Conservation (phyloP, 2,797 vertebrate genomes). For the Craterocephalus amniculus region DNA sequence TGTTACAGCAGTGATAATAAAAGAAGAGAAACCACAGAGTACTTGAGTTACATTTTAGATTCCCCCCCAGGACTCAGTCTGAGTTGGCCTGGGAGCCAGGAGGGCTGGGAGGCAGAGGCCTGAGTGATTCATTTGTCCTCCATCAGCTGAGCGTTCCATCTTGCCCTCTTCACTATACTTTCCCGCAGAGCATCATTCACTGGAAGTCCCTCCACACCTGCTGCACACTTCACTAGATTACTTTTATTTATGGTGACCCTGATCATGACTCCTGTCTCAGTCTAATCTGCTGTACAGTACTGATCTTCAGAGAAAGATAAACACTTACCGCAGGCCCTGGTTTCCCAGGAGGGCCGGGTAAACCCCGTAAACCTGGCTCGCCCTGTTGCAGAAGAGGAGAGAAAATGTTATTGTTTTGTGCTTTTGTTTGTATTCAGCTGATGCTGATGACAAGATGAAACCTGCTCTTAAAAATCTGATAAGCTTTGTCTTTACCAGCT, state of each 20-base stretch:
- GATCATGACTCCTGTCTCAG: slow-evolving; percentile 23
- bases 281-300: slow-evolving; percentile 33
- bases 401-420: not conserved
- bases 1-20: too few species aligned
- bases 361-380: slow-evolving; percentile 81
- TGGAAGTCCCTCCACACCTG: slow-evolving; percentile 16
- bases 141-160: slow-evolving; percentile 12
- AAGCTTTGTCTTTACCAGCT: too few species aligned
- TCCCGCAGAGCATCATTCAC: slow-evolving; percentile 28
- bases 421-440: not conserved
- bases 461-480: not conserved
- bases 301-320: slow-evolving; percentile 7
- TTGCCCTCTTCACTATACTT: slow-evolving; percentile 22
- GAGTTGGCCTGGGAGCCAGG: not conserved
- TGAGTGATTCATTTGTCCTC: slow-evolving; percentile 31
- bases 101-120: not conserved
- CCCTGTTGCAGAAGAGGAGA: slow-evolving; percentile 74
- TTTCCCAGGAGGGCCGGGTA: slow-evolving; percentile 82
- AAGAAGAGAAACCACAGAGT: not conserved
- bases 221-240: slow-evolving; percentile 30
- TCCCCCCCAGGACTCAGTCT: slow-evolving; percentile 3
- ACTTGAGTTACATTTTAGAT: not conserved
- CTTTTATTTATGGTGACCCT: slow-evolving; percentile 38
- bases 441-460: too few species aligned
- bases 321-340: slow-evolving; percentile 83